Base-by-base conservation (phyloP, 1,140 invertebrate species). In the Drosophila pachea region DNA sequence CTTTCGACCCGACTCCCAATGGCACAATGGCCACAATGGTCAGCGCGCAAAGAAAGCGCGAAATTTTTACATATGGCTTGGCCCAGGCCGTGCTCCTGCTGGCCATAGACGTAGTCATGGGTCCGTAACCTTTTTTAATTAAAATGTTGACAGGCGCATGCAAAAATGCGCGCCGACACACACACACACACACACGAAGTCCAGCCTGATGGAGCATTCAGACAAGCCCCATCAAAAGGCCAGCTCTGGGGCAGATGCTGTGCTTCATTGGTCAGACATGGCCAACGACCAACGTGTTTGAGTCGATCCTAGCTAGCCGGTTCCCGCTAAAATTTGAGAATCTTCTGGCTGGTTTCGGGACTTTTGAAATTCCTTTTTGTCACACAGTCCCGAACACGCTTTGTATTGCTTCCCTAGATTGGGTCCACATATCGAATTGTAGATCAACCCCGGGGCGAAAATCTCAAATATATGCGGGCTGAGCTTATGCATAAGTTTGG, bases 101-200 rank as follows among this genome's bases (percentile, higher is more conserved):
- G 48, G 31, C 8, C 33, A 35, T 48, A 22, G 61, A 40, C 53
- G 72, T 73, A 58, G 71, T 36, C 78, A 70, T 72, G 66, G 69
- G 72, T 68, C 55, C 84, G 87, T 78, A 88, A 87, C 87, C 87
- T 89, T 89, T 89, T 89, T 89, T 89, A 89, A 89, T 89, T 89
- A 89, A 89, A 89, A 89, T 87, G 87, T 89, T 89, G 87, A 89
- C 87, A 89, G 83, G 84, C 84, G 62, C 86, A 88, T 83, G 76
- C 60, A 84, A 86, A 84, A 84, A 84, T 84, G 81, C 74, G 73
- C 60, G 66, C 42, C 58, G 16, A 53, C 54, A 62, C 53, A 61
- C 47, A 43, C 40, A n/a, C 14, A n/a, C 14, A 22, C 22, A 22
- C 22, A 22, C 22, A 22, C 22, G 1, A 3, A 22, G 1, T 22